Base-by-base conservation (phyloP, 2,113 vertebrate species). In the Phainopepla nitens region DNA sequence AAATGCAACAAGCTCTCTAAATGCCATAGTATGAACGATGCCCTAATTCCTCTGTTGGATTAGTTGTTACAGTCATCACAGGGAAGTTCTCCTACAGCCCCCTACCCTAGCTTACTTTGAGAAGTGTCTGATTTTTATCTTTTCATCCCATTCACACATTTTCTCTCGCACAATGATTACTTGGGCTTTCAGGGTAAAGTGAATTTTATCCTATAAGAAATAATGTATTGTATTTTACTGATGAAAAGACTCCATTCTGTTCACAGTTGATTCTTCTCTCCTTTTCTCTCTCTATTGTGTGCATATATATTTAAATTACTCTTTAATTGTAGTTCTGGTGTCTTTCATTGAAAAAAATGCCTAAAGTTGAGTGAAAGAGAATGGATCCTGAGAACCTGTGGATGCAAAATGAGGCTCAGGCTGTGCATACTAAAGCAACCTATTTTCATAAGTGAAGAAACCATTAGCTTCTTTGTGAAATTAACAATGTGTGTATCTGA, bases 371-470 rank as follows among this genome's bases (percentile, higher is more conserved):
- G 31, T 61, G 68, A 58, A 88, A 90, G 11, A 81, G 39, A 92
- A 86, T 83, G 31, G 56, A 92, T 53, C 44, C 51, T 71, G 44
- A 57, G 68, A 95, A 86, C 76, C 81, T 22, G 18, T 41, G 68
- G 94, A 66, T 90, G 41, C 80, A 90, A 93, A 91, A 88, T 62
- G 69, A 92, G 65, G 18, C 73, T 92, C 90, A 93, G 93, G 69
- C 93, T 93, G 96, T 90, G 92, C 31, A 36, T 82, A 92, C 82
- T 83, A 87, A 92, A 96, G 69, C 56, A 95, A 94, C 11, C 41
- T 90, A 87, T 95, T 96, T 93, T 93, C 80, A 93, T 87, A 96
- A 94, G 87, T 93, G 94, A 87, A 96, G 92, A 90, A 96, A 97
- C 86, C 86, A 96, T 94, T 96, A 97, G 73, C 41, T 33, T 89